Conservation (phyloP, 2,113 vertebrate species). For the Antechinus flavipes region DNA sequence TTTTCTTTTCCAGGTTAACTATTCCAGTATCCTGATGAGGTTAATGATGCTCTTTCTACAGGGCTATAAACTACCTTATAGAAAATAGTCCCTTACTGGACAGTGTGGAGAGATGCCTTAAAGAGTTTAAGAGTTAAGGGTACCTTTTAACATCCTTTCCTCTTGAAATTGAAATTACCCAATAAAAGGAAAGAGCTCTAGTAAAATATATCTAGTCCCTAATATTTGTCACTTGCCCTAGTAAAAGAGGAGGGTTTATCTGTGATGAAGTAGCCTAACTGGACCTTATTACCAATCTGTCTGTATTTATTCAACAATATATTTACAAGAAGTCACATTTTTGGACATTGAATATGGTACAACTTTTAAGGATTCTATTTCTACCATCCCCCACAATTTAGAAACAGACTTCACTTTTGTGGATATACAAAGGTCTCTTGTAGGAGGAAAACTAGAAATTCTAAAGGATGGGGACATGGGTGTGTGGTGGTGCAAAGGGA, state of each 20-base stretch:
- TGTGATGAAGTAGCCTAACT: not conserved
- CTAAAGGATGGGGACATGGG: not conserved
- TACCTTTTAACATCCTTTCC: not conserved
- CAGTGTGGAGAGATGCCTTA: not conserved
- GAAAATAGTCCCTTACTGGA: not conserved
- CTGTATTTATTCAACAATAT: not conserved
- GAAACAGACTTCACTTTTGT: not conserved
- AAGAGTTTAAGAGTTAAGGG: not conserved
- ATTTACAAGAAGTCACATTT: not conserved
- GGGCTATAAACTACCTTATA: not conserved
- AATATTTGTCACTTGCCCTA: not conserved
- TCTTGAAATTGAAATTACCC: not conserved
- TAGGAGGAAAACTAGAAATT: not conserved
- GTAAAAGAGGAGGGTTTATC: not conserved
- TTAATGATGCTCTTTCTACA: not conserved
- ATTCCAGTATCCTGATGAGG: not conserved
- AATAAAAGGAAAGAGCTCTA: not conserved
- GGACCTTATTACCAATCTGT: not conserved
- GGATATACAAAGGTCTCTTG: not conserved
- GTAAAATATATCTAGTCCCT: not conserved
- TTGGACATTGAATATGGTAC: not conserved
- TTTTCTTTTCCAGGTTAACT: not conserved
- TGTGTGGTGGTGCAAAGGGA: no score
- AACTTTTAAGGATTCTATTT: not conserved
- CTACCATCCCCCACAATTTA: not conserved